phyloP scores from a whole-genome alignment of 2,797 vertebrate species.

The Otolemur crassicaudatus region DNA sequence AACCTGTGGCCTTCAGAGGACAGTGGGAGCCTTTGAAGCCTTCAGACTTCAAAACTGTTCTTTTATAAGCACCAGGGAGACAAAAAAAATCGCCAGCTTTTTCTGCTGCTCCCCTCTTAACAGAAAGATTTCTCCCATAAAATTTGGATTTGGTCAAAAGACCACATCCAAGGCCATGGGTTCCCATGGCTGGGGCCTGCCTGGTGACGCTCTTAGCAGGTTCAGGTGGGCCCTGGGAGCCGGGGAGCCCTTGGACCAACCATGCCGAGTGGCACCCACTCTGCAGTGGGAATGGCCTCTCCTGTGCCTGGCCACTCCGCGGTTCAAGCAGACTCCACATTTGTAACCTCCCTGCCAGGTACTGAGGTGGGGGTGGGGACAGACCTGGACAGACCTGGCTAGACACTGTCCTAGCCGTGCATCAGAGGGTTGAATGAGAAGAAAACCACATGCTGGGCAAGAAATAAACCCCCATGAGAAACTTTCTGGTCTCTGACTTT shows the following conservation, averaged over 20 bases:
- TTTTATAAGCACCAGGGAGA: too few relatives aligned
- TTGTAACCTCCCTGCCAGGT: not conserved
- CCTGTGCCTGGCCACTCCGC: not conserved
- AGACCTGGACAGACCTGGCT: fast-evolving
- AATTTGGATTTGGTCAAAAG: too few relatives aligned
- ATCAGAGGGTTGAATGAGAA: not conserved
- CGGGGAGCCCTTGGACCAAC: not conserved
- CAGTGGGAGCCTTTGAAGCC: too few relatives aligned
- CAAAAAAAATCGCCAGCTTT: too few relatives aligned
- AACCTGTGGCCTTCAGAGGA: not conserved
- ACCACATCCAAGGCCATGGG: too few relatives aligned
- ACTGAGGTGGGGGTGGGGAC: too few relatives aligned
- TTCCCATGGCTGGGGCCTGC: not conserved
- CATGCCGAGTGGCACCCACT: not conserved
- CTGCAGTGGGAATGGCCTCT: not conserved
- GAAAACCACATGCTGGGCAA: not conserved
- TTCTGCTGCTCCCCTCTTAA: too few relatives aligned
- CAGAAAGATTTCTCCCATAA: too few relatives aligned
- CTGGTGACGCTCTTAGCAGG: fast-evolving
- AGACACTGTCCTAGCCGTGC: fast-evolving
- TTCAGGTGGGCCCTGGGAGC: not conserved
- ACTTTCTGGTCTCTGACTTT: not conserved
- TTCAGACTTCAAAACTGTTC: too few relatives aligned
- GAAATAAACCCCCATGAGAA: not conserved
- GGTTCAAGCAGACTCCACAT: fast-evolving